phyloP scores from a whole-genome alignment of 2,888 invertebrate genomes.

The Brachylomia viminalis region DNA sequence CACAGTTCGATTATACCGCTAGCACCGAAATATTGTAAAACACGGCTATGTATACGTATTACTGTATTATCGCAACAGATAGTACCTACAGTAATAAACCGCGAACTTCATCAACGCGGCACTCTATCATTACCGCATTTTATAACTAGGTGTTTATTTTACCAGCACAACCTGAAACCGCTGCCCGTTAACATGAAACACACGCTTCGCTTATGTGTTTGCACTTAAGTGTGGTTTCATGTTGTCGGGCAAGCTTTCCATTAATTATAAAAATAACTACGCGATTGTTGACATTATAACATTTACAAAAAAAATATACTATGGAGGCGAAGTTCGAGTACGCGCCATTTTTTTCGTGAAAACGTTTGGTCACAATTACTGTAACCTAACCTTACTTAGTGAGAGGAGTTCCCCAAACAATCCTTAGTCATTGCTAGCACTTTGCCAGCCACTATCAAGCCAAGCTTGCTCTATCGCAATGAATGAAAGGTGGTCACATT shows the following conservation, averaged over 20 bases:
- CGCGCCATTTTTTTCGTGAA: too few relatives aligned
- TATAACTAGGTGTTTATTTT: constrained; percentile 33
- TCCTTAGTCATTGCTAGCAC: too few relatives aligned
- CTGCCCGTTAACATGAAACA: too few relatives aligned
- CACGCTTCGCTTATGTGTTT: too few relatives aligned
- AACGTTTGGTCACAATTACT: too few relatives aligned
- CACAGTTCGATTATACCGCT: constrained; percentile 11
- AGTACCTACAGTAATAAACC: too few relatives aligned
- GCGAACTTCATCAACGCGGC: constrained; percentile 47
- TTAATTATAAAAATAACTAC: constrained; percentile 22
- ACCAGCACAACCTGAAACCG: constrained; percentile 8
- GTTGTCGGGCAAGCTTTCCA: constrained; percentile 11
- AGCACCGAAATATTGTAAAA: constrained; percentile 16
- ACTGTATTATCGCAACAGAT: constrained; percentile 49
- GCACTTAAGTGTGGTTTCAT: constrained; percentile 3
- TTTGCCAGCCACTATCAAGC: too few relatives aligned
- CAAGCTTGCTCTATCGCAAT: too few relatives aligned
- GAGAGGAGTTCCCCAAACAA: too few relatives aligned
- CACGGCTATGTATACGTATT: constrained; percentile 46
- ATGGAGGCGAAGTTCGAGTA: too few relatives aligned
- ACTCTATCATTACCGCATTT: constrained; percentile 45
- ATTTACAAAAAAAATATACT: neutral
- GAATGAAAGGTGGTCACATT: too few relatives aligned
- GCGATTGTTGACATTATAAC: neutral
- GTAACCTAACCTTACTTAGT: too few relatives aligned